phyloP scores from a whole-genome alignment of 2,888 invertebrate species.

The Chirona hameri region DNA sequence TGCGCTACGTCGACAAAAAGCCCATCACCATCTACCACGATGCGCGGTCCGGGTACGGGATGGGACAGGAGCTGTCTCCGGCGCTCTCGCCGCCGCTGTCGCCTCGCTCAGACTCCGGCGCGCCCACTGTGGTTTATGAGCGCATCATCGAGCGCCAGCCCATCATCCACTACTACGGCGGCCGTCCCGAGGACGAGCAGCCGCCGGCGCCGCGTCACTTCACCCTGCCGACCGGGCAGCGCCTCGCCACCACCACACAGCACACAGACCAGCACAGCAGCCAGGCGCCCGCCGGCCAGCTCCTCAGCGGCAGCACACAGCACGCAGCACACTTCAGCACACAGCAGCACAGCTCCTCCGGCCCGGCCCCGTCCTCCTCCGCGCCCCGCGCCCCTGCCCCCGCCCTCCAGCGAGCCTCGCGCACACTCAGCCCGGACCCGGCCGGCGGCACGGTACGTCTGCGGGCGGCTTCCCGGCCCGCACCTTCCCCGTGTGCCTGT shows the following conservation, averaged over 20 bases:
- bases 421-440: background rate
- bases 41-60: background rate
- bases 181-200: background rate
- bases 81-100: background rate
- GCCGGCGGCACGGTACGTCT: background rate
- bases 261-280: background rate
- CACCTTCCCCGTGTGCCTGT: background rate
- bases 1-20: background rate
- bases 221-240: background rate
- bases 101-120: background rate
- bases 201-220: background rate
- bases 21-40: conserved; percentile 13
- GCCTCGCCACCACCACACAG: background rate
- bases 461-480: background rate
- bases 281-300: background rate
- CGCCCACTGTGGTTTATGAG: background rate
- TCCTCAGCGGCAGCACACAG: no score
- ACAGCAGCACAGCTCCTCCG: no score
- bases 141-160: conserved; percentile 23
- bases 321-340: no score
- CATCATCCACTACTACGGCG: conserved; percentile 23
- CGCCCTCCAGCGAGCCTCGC: background rate
- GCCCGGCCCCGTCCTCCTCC: no score
- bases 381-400: background rate
- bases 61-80: background rate